These are phyloP conservation scores for Chrysomela aeneicollis DNA, from an alignment of 2,888 invertebrate genomes.

Conservation along the genomic window DNA sequence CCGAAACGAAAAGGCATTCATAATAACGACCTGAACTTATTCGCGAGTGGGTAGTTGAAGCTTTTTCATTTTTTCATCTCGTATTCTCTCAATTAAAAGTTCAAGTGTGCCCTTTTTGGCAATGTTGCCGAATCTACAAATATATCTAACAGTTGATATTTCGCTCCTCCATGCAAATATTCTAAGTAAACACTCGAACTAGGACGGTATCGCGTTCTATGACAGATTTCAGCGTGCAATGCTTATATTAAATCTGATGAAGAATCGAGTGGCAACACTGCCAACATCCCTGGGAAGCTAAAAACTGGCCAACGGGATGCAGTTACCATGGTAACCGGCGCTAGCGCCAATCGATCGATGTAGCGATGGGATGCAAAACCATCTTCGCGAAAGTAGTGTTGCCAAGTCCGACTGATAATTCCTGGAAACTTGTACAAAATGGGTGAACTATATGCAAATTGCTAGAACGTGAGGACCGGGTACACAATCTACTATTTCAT, in stretches of 20 bases:
- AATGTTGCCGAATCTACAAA: background rate
- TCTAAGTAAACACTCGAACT: no score
- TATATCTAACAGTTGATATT: background rate
- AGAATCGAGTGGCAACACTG: background rate
- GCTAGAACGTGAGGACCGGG: no score
- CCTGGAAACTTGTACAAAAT: background rate
- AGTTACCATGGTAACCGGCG: slow-evolving; percentile 49
- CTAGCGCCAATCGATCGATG: slow-evolving; percentile 49
- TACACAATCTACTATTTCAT: no score
- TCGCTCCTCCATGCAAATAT: background rate
- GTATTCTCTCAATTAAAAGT: background rate
- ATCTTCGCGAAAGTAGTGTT: background rate
- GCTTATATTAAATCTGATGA: no score
- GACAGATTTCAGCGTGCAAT: no score
- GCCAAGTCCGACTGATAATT: background rate
- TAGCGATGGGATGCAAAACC: slow-evolving; percentile 21
- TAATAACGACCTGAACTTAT: background rate
- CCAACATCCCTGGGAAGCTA: background rate
- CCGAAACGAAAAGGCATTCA: background rate
- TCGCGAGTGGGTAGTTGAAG: background rate
- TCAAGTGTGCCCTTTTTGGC: background rate
- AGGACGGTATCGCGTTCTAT: no score
- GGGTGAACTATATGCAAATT: background rate
- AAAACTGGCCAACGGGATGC: slow-evolving; percentile 36
- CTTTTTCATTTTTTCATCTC: background rate